Percentiles rank a stretch among this genome's conserved stretches.
Evolutionary conservation across 2,797 vertebrate species (phyloP).

Genomic region (Eidolon dupreanum): DNA sequence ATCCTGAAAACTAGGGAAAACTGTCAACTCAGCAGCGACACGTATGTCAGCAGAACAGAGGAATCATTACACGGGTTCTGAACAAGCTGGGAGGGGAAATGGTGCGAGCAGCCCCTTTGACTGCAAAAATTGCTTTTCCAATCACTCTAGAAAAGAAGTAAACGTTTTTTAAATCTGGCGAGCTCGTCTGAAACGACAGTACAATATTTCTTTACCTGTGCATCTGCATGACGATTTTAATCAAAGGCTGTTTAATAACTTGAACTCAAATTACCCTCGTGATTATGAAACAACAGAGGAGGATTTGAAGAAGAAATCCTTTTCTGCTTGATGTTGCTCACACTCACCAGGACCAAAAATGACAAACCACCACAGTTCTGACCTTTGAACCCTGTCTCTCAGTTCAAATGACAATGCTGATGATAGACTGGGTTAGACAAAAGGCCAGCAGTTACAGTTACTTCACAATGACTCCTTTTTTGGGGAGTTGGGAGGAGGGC

Average conservation of each 20-base stretch:
- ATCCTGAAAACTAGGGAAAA: not conserved
- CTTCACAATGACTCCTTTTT: not conserved
- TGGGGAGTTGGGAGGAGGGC: too few relatives aligned
- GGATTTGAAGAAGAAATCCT: not conserved
- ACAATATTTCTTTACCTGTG: not conserved
- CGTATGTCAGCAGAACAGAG: not conserved
- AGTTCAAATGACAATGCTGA: not conserved
- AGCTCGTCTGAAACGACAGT: not conserved
- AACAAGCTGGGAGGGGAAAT: not conserved
- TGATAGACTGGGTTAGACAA: too few relatives aligned
- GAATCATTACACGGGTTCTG: not conserved
- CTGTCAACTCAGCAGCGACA: not conserved
- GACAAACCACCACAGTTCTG: not conserved
- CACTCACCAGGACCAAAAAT: not conserved
- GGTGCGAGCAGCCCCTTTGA: not conserved
- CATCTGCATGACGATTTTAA: not conserved
- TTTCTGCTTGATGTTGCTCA: not conserved
- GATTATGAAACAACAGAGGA: too few relatives aligned
- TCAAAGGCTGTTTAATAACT: not conserved
- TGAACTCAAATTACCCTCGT: not conserved
- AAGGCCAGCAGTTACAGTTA: not conserved
- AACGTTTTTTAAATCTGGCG: rapidly evolving
- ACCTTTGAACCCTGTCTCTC: not conserved
- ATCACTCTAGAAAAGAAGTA: not conserved
- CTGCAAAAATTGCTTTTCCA: not conserved